Evolutionary conservation across 2,888 invertebrate species (phyloP), one percentile per base, ranked within the genome.

Genomic region (Hedychridium roseum): DNA sequence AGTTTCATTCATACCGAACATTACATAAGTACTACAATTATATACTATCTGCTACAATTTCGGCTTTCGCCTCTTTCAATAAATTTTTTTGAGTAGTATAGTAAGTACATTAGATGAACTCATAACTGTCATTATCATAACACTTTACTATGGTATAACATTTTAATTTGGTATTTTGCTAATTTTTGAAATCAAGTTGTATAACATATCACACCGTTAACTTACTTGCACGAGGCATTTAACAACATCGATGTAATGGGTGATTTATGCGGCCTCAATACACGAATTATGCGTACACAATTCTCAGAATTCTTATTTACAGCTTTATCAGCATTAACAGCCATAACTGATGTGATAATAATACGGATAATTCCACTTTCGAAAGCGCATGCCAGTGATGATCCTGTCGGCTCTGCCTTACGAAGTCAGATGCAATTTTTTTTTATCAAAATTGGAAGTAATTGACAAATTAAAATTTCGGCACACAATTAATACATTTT

Each of bases 301-400:
- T 56, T 68, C 2, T 70, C 54, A 40, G 59, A 66, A 36, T 70
- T 50, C 4, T 53, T 27, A 20, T 44, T 40, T 18, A 41, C 15
- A 23, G 54, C 20, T 3, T 56, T 41, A 2, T 21, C 12, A 15
- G 28, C 26, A 20, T 64, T 20, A 6, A 57, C 50, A 42, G 26
- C 6, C 30, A 31, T 26, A 35, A 71, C 32, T 12, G 59, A 48
- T 17, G 71, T 36, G 14, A 58, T 62, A 9, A 83, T 64, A 23
- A 85, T 81, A 28, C 92, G 82, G 65, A 92, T 76, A 23, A 88
- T 83, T 6, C 92, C 92, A 70, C 89, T 91, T 14, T 80, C 81
- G 58, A 89, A 92, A 1, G 87, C 90, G 2, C 88, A 81, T 5
- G 90, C 73, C 20, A 92, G 65, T 26, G 88, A 84, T 17, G 84